phyloP scores from a whole-genome alignment of 2,797 vertebrate genomes.

The Moxostoma hubbsi region DNA sequence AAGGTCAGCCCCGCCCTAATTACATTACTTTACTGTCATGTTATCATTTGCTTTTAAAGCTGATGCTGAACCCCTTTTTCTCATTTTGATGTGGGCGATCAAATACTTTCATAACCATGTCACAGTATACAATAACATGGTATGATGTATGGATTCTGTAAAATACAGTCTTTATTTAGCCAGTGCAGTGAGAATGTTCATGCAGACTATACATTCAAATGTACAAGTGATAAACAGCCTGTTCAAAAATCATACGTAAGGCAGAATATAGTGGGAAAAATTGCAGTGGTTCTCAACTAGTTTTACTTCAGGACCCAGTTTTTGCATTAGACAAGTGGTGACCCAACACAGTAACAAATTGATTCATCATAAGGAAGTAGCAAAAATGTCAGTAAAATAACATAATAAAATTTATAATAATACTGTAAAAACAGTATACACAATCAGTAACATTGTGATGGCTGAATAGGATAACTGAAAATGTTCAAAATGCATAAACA shows the following conservation, averaged over 20 bases:
- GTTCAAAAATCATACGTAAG: slow-evolving; percentile 38
- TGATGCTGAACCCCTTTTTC: slow-evolving; percentile 52
- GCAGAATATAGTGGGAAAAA: not conserved
- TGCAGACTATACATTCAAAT: slow-evolving; percentile 54
- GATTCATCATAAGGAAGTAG: no score
- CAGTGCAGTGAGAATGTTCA: slow-evolving; percentile 32
- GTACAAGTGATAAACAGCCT: slow-evolving; percentile 53
- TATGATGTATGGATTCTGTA: slow-evolving; percentile 36
- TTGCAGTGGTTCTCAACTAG: no score
- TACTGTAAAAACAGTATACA: no score
- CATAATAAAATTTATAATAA: no score
- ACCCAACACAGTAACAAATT: no score
- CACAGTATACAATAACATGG: not conserved
- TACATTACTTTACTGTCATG: slow-evolving; percentile 77
- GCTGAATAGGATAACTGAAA: no score
- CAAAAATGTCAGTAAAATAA: no score
- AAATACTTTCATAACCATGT: slow-evolving; percentile 37
- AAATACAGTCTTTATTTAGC: slow-evolving; percentile 35
- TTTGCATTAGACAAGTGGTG: no score
- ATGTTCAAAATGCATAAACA: no score
- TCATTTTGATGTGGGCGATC: slow-evolving; percentile 33
- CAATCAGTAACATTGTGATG: no score
- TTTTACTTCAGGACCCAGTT: no score
- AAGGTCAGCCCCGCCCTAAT: slow-evolving; percentile 77
- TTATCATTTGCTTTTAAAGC: slow-evolving; percentile 76